A percentile compares a stretch with the other conserved stretches of the same genome.
Evolutionary conservation across 2,113 vertebrate genomes (phyloP).

Genomic region (Xenopus laevis): DNA sequence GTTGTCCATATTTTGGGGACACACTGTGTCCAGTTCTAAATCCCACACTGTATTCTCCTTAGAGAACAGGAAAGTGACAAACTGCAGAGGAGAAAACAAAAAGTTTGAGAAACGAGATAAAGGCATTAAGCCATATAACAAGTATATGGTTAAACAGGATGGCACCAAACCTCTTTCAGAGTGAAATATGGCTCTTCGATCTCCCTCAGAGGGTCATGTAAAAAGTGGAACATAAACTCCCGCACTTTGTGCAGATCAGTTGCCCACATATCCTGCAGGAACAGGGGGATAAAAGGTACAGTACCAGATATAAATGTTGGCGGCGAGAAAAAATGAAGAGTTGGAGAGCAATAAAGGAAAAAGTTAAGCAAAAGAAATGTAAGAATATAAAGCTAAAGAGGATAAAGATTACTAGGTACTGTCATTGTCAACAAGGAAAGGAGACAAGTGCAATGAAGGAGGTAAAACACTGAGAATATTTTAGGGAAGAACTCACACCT

Average conservation of each 20-base stretch:
- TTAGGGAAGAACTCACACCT: slow-evolving; percentile 60
- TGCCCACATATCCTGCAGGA: slow-evolving; percentile 84
- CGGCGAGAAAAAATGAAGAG: too few relatives aligned
- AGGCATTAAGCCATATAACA: too few relatives aligned
- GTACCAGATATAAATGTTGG: too few relatives aligned
- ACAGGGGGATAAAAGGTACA: neutral
- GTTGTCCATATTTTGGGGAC: slow-evolving; percentile 90
- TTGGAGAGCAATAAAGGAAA: too few relatives aligned
- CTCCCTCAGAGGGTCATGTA: slow-evolving; percentile 92
- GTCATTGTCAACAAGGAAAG: too few relatives aligned
- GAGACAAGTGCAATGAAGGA: too few relatives aligned
- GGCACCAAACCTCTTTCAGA: slow-evolving; percentile 78
- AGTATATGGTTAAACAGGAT: neutral
- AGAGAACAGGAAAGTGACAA: slow-evolving; percentile 95
- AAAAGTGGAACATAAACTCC: slow-evolving; percentile 90
- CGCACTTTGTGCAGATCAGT: slow-evolving; percentile 80
- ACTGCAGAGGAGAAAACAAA: slow-evolving; percentile 62
- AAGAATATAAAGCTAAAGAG: too few relatives aligned
- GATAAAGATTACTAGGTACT: too few relatives aligned
- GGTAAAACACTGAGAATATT: neutral
- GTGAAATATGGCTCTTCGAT: slow-evolving; percentile 90
- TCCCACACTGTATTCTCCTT: slow-evolving; percentile 97
- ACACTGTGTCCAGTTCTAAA: slow-evolving; percentile 77
- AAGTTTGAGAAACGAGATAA: neutral
- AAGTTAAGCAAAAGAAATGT: too few relatives aligned